Evolutionary conservation across 2,888 invertebrate species (phyloP).

Genomic region (Polydrusus cervinus): DNA sequence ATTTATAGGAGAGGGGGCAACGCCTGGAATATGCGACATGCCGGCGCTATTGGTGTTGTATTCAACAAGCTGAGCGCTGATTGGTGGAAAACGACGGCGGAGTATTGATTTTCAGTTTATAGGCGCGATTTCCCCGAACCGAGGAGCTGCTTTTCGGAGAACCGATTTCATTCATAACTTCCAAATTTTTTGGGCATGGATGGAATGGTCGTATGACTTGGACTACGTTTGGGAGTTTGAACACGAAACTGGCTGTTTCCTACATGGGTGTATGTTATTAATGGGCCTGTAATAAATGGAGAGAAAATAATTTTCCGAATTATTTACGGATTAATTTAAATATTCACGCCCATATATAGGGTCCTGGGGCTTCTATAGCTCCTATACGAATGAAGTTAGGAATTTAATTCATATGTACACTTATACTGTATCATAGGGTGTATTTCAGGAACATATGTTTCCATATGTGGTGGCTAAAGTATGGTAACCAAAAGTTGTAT

Average conservation of each 20-base stretch:
- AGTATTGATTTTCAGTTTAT: slow-evolving; percentile 67
- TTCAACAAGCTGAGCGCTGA: slow-evolving; percentile 63
- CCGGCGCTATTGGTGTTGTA: slow-evolving; percentile 64
- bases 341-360: too few species aligned
- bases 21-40: slow-evolving; percentile 65
- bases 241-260: slow-evolving; percentile 15
- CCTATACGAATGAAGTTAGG: too few species aligned
- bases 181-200: slow-evolving; percentile 45
- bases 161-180: slow-evolving; percentile 55
- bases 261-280: slow-evolving; percentile 27
- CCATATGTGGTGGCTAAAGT: too few species aligned
- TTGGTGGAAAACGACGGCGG: slow-evolving; percentile 63
- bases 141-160: slow-evolving; percentile 43
- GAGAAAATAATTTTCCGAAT: background rate
- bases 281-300: slow-evolving; percentile 13
- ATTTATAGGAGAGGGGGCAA: slow-evolving; percentile 67
- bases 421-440: too few species aligned
- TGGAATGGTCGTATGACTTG: slow-evolving; percentile 42
- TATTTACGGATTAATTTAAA: too few species aligned
- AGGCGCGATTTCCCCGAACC: slow-evolving; percentile 59
- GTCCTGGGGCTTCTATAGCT: too few species aligned
- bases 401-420: too few species aligned
- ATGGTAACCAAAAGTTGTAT: too few species aligned
- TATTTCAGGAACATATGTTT: too few species aligned
- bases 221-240: slow-evolving; percentile 49